Percentiles rank a stretch among this genome's conserved stretches.
phyloP scores from a whole-genome alignment of 2,888 invertebrate species.

The Cheilosia grossa region DNA sequence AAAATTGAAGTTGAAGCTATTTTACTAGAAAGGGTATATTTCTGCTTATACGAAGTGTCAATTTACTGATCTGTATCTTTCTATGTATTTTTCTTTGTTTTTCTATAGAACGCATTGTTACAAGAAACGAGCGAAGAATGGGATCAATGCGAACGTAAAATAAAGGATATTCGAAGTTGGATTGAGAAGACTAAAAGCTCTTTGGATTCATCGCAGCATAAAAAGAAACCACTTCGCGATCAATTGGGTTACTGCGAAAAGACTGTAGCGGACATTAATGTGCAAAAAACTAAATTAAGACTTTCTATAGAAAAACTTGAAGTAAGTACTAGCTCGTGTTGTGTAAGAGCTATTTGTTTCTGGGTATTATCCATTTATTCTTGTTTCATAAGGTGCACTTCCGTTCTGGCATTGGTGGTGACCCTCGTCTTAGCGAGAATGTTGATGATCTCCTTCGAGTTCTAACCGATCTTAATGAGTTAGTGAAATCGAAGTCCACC shows the following conservation, averaged over 20 bases:
- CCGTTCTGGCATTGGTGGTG: slow-evolving; percentile 92
- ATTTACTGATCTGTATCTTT: not conserved
- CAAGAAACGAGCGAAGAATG: slow-evolving; percentile 97
- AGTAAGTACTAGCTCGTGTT: slow-evolving; percentile 84
- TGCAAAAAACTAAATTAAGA: slow-evolving; percentile 94
- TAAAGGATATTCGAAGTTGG: slow-evolving; percentile 95
- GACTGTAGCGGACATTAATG: slow-evolving; percentile 92
- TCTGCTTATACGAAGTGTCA: not conserved
- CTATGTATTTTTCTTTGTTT: not conserved
- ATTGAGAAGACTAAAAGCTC: slow-evolving; percentile 92
- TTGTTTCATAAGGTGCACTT: slow-evolving; percentile 89
- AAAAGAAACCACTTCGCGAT: slow-evolving; percentile 94
- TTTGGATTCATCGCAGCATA: slow-evolving; percentile 91
- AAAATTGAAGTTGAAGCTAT: slow-evolving; percentile 93
- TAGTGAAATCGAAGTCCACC: slow-evolving; percentile 81
- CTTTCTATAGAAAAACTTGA: slow-evolving; percentile 95
- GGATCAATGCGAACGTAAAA: slow-evolving; percentile 97
- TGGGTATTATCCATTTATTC: slow-evolving; percentile 16
- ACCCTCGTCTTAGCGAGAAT: slow-evolving; percentile 89
- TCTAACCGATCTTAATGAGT: slow-evolving; percentile 85
- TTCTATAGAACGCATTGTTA: slow-evolving; percentile 89
- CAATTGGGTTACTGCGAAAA: slow-evolving; percentile 94
- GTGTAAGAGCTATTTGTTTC: not conserved
- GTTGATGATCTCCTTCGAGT: slow-evolving; percentile 88
- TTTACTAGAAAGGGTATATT: slow-evolving; percentile 90